These are phyloP conservation scores for Cotesia chilonis DNA, from an alignment of 1,140 invertebrate genomes.

Conservation along the genomic window DNA sequence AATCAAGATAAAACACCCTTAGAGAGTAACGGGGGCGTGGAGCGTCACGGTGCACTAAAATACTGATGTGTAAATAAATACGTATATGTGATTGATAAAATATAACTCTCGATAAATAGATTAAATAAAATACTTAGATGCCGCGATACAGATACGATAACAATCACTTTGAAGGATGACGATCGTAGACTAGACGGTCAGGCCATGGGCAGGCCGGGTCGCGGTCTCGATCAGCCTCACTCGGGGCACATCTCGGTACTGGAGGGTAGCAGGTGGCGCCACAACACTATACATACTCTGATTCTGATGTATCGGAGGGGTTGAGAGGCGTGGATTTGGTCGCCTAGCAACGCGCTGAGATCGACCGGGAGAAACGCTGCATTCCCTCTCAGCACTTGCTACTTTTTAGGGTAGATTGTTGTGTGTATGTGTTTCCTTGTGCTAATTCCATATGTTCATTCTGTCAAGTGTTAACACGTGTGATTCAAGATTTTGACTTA, in stretches of 20 bases:
- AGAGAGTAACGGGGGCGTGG: too few species aligned
- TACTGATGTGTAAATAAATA: too few species aligned
- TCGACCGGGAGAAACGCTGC: conserved; percentile 55
- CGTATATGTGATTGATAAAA: too few species aligned
- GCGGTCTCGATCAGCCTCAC: conserved; percentile 50
- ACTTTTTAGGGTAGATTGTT: conserved; percentile 29
- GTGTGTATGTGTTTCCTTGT: not conserved
- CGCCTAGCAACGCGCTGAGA: conserved; percentile 62
- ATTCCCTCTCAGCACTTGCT: conserved; percentile 27
- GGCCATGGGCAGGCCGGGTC: conserved; percentile 34
- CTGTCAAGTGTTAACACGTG: conserved; percentile 21
- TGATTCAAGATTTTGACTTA: not conserved
- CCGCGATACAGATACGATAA: too few species aligned
- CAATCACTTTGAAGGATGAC: not conserved
- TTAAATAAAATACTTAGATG: not conserved
- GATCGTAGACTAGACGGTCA: not conserved
- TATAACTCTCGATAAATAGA: too few species aligned
- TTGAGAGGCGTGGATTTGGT: conserved; percentile 56
- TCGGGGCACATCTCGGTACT: conserved; percentile 61
- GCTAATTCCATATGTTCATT: conserved; percentile 12
- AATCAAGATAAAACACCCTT: too few species aligned
- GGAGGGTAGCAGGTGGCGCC: conserved; percentile 54
- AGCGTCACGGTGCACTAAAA: too few species aligned
- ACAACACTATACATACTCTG: conserved; percentile 29
- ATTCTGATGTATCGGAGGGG: conserved; percentile 32